phyloP scores from a whole-genome alignment of 2,113 vertebrate genomes.

The Oenanthe melanoleuca region DNA sequence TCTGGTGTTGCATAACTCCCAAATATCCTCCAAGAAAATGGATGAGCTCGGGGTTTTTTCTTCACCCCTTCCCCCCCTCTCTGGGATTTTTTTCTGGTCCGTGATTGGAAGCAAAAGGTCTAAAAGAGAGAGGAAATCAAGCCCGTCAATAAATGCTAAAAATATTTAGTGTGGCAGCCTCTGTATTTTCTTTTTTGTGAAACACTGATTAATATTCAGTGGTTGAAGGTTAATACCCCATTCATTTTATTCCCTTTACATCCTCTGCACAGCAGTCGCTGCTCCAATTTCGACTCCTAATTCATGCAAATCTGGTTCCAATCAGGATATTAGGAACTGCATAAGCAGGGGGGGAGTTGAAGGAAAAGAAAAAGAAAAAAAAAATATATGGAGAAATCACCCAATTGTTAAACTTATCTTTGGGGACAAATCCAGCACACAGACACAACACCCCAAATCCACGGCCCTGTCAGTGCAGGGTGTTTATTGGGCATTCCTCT shows the following conservation, averaged over 20 bases:
- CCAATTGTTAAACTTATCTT: constrained; percentile 58
- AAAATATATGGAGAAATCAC: constrained; percentile 31
- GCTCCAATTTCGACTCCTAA: constrained; percentile 79
- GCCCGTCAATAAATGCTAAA: constrained; percentile 83
- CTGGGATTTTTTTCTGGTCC: constrained; percentile 42
- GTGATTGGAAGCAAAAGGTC: constrained; percentile 67
- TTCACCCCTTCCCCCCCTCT: not conserved
- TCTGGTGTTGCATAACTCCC: constrained; percentile 17
- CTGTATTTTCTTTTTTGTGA: constrained; percentile 95
- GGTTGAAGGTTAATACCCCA: constrained; percentile 87
- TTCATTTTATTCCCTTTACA: constrained; percentile 87
- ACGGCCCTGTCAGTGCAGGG: not conserved
- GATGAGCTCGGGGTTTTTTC: not conserved
- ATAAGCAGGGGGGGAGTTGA: constrained; percentile 67
- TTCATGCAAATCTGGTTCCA: constrained; percentile 89
- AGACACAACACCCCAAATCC: not conserved
- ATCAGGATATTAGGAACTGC: constrained; percentile 81
- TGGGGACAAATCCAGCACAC: not conserved
- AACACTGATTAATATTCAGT: constrained; percentile 96
- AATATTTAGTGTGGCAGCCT: constrained; percentile 92
- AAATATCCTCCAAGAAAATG: constrained; percentile 9
- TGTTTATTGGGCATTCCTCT: not conserved
- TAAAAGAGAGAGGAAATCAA: constrained; percentile 76
- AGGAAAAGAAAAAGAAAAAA: not conserved
- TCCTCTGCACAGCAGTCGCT: constrained; percentile 83